phyloP scores from a whole-genome alignment of 2,888 invertebrate genomes.

The Drosophila hamatofila region DNA sequence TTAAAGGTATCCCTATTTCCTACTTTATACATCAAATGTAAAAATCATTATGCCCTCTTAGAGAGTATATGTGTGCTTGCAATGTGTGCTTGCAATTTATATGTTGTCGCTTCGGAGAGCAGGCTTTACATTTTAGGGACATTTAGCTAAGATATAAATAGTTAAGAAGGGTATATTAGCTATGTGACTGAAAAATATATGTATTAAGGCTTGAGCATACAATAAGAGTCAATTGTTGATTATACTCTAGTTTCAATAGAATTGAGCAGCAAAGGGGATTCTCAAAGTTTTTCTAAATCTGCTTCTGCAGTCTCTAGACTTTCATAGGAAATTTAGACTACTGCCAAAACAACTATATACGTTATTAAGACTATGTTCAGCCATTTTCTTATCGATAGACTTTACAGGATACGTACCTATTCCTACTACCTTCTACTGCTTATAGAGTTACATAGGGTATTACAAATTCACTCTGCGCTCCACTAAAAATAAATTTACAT shows the following conservation, averaged over 20 bases:
- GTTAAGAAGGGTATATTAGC: conserved; percentile 16
- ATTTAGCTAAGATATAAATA: neutral
- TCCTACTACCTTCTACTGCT: too few species aligned
- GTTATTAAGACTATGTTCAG: too few species aligned
- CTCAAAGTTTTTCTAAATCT: neutral
- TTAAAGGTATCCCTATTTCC: fast-evolving
- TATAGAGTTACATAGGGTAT: neutral
- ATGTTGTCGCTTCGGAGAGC: conserved; percentile 30
- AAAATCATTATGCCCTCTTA: neutral
- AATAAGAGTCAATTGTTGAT: neutral
- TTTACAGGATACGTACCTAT: too few species aligned
- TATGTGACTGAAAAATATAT: neutral
- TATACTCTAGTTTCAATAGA: too few species aligned
- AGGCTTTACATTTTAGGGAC: conserved; percentile 17
- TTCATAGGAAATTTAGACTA: neutral
- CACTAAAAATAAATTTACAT: neutral
- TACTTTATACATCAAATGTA: neutral
- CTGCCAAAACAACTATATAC: too few species aligned
- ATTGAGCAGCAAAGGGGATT: neutral
- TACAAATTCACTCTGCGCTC: too few species aligned
- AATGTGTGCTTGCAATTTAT: conserved; percentile 34
- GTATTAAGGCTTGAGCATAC: too few species aligned
- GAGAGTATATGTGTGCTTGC: neutral
- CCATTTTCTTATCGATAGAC: too few species aligned
- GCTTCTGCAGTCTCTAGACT: neutral